A percentile compares a stretch with the other conserved stretches of the same genome.
Conservation (phyloP, 2,113 vertebrate genomes). For the Chloebia gouldiae region DNA sequence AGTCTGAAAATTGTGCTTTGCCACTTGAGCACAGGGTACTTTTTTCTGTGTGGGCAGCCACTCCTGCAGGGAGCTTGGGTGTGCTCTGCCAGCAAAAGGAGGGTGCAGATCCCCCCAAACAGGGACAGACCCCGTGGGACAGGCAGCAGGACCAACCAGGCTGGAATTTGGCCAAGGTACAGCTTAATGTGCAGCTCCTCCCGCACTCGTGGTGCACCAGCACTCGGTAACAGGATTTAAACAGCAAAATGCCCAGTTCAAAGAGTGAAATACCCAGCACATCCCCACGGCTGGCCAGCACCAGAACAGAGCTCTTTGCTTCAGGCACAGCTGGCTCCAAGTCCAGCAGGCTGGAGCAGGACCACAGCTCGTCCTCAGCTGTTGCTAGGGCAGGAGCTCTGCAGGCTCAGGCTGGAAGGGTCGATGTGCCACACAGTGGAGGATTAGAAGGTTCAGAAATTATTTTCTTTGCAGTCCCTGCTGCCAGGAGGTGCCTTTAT, state of each 20-base stretch:
- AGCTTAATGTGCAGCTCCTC: neutral
- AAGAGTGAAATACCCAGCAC: neutral
- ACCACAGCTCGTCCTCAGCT: neutral
- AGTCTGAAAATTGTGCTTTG: slow-evolving; percentile 21
- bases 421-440: neutral
- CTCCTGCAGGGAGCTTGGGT: rapidly evolving
- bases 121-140: neutral
- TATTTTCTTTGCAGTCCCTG: neutral
- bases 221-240: neutral
- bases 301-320: neutral
- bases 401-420: neutral
- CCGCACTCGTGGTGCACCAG: rapidly evolving
- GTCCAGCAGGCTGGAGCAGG: neutral
- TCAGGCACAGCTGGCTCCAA: neutral
- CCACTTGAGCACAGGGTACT: neutral
- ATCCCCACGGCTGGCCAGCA: neutral
- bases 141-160: neutral
- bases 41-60: rapidly evolving
- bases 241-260: neutral
- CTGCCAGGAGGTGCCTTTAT: slow-evolving; percentile 5
- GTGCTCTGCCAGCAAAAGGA: neutral
- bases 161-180: neutral
- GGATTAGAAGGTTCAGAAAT: slow-evolving; percentile 25
- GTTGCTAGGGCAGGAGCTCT: neutral
- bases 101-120: neutral